Conservation (phyloP, 2,888 invertebrate species). For the Melinopterus prodromus region DNA sequence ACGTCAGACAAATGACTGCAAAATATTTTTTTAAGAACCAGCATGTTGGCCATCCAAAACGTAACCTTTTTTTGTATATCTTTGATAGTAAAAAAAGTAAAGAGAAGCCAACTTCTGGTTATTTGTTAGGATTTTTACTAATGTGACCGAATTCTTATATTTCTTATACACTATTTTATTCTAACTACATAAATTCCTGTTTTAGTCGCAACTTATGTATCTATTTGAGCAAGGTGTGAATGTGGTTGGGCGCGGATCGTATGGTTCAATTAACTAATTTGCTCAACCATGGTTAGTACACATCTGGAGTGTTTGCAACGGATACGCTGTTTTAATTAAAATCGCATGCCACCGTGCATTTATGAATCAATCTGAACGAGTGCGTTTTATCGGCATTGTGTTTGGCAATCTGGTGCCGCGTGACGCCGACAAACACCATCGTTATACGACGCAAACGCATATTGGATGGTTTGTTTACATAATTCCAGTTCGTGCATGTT, state of each 20-base stretch:
- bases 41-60: too few species aligned
- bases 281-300: not conserved
- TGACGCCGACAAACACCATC: not conserved
- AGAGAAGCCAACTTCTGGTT: too few species aligned
- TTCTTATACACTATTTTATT: too few species aligned
- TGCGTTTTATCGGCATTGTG: not conserved
- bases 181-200: too few species aligned
- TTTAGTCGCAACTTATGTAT: not conserved
- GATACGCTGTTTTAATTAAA: not conserved
- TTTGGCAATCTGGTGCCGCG: not conserved
- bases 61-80: too few species aligned
- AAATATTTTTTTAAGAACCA: too few species aligned
- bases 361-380: conserved; percentile 4
- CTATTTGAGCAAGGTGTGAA: not conserved
- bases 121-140: too few species aligned
- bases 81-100: too few species aligned
- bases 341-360: not conserved
- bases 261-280: conserved; percentile 4
- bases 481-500: not conserved
- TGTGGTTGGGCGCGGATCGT: not conserved
- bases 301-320: not conserved
- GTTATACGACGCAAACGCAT: not conserved
- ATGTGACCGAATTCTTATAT: too few species aligned
- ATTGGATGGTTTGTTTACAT: not conserved
- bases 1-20: too few species aligned